phyloP scores from a whole-genome alignment of 2,113 vertebrate genomes.

The Fukomys damarensis region DNA sequence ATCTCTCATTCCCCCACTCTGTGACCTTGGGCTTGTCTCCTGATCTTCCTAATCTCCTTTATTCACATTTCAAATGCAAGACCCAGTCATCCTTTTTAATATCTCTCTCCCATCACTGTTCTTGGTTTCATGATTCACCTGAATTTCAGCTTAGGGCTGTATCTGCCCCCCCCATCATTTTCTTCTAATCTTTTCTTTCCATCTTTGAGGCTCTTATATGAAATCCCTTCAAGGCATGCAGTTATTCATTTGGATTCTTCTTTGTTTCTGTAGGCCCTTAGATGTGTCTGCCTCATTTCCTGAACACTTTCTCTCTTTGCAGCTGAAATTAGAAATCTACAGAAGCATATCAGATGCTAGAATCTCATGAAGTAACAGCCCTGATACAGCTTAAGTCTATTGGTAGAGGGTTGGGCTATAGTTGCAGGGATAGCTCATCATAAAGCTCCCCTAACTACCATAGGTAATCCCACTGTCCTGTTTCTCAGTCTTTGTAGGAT shows the following conservation, averaged over 20 bases:
- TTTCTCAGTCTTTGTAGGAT: neutral
- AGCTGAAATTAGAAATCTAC: slow-evolving; percentile 80
- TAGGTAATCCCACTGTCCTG: neutral
- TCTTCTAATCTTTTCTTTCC: slow-evolving; percentile 58
- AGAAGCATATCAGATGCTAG: slow-evolving; percentile 70
- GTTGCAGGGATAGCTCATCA: neutral
- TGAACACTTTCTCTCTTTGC: slow-evolving; percentile 60
- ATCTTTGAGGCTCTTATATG: slow-evolving; percentile 60
- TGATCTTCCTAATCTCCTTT: neutral
- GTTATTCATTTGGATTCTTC: slow-evolving; percentile 64
- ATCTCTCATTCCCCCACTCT: neutral
- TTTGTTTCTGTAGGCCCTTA: slow-evolving; percentile 70
- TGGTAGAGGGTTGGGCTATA: neutral
- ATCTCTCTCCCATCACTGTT: neutral
- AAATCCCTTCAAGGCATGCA: slow-evolving; percentile 69
- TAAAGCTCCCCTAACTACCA: neutral
- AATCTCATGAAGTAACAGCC: slow-evolving; percentile 50
- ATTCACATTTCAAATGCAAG: neutral
- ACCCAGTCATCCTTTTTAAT: neutral
- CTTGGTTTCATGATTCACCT: neutral
- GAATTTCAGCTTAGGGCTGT: slow-evolving; percentile 30
- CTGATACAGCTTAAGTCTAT: slow-evolving; percentile 63
- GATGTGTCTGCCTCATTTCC: slow-evolving; percentile 79
- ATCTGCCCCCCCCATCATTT: slow-evolving; percentile 21
- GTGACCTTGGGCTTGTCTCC: neutral